These are phyloP conservation scores for Lagocephalus sceleratus DNA, from an alignment of 2,797 vertebrate species.

Conservation along the genomic window DNA sequence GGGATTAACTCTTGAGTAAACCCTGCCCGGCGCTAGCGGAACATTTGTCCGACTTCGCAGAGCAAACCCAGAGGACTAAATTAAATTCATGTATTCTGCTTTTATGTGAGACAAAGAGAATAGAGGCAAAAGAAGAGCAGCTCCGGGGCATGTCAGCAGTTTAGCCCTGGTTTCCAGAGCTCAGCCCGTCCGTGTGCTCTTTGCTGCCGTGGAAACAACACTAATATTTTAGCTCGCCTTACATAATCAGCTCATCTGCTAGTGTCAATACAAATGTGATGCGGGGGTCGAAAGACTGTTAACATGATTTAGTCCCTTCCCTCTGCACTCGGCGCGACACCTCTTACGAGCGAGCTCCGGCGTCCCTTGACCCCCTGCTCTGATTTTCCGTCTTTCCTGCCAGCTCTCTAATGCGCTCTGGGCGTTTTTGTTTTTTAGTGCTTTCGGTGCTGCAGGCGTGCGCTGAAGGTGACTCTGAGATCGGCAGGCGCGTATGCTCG, in stretches of 20 bases:
- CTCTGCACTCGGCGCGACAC: constrained; percentile 6
- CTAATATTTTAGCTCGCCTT: constrained; percentile 51
- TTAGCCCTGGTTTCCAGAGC: constrained; percentile 12
- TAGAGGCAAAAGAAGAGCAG: constrained; percentile 7
- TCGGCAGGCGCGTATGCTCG: too few relatives aligned
- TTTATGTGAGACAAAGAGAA: constrained; percentile 11
- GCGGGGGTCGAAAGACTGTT: too few relatives aligned
- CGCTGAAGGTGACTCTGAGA: constrained; percentile 4
- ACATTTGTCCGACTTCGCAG: too few relatives aligned
- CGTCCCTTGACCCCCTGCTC: neutral
- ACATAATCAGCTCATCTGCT: constrained; percentile 51
- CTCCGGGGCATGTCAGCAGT: constrained; percentile 44
- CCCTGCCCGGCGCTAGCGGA: too few relatives aligned
- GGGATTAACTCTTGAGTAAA: too few relatives aligned
- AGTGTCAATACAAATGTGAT: constrained; percentile 31
- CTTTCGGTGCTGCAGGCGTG: neutral
- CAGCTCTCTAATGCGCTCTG: neutral
- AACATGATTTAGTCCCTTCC: neutral
- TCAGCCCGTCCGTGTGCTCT: constrained; percentile 20
- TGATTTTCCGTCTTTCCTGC: neutral
- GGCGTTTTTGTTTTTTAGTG: constrained; percentile 1
- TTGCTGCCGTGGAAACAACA: constrained; percentile 59
- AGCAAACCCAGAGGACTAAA: constrained; percentile 18
- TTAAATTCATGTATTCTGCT: constrained; percentile 22
- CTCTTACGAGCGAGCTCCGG: constrained; percentile 2